Conservation (phyloP, 92 coral and sea anemone genomes). For the Bergia puertoricense region DNA sequence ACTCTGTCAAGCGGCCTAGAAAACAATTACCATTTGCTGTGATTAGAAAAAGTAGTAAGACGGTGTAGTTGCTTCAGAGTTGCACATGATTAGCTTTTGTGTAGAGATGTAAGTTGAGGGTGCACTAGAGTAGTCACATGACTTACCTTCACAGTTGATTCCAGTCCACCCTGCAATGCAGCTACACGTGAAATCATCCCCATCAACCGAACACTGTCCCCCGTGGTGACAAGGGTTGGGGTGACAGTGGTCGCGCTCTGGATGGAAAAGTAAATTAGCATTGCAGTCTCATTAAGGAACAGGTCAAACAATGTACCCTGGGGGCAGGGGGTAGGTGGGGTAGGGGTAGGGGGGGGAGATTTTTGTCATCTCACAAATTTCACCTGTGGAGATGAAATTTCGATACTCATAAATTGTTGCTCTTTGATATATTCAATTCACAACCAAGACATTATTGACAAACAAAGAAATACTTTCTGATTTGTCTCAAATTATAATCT, state of each 20-base stretch:
- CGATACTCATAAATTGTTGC: no score
- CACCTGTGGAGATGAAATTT: not conserved
- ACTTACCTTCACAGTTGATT: slow-evolving; percentile 84
- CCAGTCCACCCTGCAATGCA: slow-evolving; percentile 91
- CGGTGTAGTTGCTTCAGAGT: not conserved
- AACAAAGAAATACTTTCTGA: not conserved
- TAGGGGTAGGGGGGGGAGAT: not conserved
- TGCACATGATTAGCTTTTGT: not conserved
- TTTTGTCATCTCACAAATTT: not conserved
- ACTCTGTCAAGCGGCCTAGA: not conserved
- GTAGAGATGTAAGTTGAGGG: not conserved
- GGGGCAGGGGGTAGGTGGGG: not conserved
- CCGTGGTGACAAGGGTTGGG: slow-evolving; percentile 98
- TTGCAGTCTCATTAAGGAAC: no score
- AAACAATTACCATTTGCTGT: not conserved
- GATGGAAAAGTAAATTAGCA: not conserved
- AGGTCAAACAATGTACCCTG: no score
- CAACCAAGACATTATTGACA: not conserved
- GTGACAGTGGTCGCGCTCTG: slow-evolving; percentile 88
- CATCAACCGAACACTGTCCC: slow-evolving; percentile 85
- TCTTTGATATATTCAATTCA: not conserved
- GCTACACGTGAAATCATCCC: slow-evolving; percentile 74
- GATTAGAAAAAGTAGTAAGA: not conserved
- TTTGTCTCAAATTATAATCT: no score
- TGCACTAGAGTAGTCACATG: not conserved